These are phyloP conservation scores for Sebastes hubbsi DNA, from an alignment of 2,797 vertebrate species.

Conservation along the genomic window DNA sequence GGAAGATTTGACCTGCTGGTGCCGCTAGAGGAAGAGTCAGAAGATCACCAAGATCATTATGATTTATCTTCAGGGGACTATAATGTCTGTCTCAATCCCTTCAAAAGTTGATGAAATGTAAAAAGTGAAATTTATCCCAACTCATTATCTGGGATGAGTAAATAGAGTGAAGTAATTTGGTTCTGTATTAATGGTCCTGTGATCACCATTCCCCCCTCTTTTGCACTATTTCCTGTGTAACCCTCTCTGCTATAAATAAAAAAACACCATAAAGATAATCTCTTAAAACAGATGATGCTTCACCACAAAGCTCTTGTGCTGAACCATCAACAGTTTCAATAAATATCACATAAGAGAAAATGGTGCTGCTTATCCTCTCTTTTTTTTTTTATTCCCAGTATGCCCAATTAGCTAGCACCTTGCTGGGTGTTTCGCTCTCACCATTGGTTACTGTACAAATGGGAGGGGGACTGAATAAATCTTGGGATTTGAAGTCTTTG, in stretches of 20 bases:
- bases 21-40: not conserved
- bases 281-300: constrained; percentile 30
- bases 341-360: constrained; percentile 59
- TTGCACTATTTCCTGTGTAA: not conserved
- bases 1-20: not conserved
- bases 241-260: constrained; percentile 16
- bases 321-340: constrained; percentile 61
- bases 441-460: constrained; percentile 53
- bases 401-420: constrained; percentile 63
- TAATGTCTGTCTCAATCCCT: not conserved
- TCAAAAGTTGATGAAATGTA: not conserved
- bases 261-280: constrained; percentile 19
- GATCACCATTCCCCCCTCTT: not conserved
- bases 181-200: not conserved
- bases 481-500: constrained; percentile 42
- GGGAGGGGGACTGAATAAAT: constrained; percentile 47
- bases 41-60: not conserved
- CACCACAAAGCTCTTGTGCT: constrained; percentile 44
- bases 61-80: not conserved
- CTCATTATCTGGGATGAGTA: not conserved
- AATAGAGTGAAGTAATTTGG: not conserved
- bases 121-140: not conserved
- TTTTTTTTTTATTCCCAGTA: constrained; percentile 51
- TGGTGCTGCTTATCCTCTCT: constrained; percentile 12
- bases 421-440: constrained; percentile 39